Base-by-base conservation (phyloP, 2,113 vertebrate genomes). In the Oreochromis niloticus region DNA sequence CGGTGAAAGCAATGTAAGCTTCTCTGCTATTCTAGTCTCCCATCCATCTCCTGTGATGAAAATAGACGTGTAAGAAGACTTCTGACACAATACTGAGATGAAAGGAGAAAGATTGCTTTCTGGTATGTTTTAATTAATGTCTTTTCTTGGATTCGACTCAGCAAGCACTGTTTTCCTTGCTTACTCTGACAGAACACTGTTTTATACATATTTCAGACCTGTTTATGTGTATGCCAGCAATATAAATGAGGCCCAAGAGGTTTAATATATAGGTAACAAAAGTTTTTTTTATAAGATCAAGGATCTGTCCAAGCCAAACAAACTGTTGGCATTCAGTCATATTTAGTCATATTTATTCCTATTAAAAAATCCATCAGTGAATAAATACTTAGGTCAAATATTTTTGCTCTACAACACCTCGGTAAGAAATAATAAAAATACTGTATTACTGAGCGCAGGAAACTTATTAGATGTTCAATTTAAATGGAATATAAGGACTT, bases 221-320 rank as follows among this genome's bases (percentile, higher is more conserved):
- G 6, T 3, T 68, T 68, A 24, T 68, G 63, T 41, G 5, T 50
- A 12, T n/a, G 16, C 16, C 1, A 2, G 10, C 0, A 0, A 32
- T 78, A 50, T 50, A 48, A 50, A 78, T 50, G 16, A 78, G 16
- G 4, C 14, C 71, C 71, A 10, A 32, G 10, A 12, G 43, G 43
- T 78, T 78, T 78, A 32, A 32, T 32, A 50, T 50, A 50, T 8
- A 1, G 43, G 16, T 48, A 50, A 19, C 43, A 19, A 32, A 78
- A 48, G 16, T 7, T 19, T 10, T 10, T 6, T 36, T 3, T 2
- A 32, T 32, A 32, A 78, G 43, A 10, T 78, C 16, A 32, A 10
- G 22, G 41, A 46, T 73, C 22, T 73, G 16, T 50, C 43, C 9
- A 32, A 32, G 71, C 4, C 43, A 30, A 75, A 50, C 16, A 50